phyloP scores from a whole-genome alignment of 2,113 vertebrate genomes.

The Hiodon alosoides region DNA sequence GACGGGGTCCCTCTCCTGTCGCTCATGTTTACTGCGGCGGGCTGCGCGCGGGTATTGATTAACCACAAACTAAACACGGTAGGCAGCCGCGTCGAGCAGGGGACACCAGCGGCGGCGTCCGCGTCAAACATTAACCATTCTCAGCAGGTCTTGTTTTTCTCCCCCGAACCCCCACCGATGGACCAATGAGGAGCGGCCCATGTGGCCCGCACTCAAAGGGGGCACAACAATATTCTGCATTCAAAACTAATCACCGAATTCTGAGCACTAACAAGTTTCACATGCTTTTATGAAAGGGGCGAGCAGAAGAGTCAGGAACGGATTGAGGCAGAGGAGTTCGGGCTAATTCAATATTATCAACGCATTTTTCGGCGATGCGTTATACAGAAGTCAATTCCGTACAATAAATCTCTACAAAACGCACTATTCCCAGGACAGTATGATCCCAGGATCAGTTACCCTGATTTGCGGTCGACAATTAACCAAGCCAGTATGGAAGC shows the following conservation, averaged over 20 bases:
- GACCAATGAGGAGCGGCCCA: conserved; percentile 23
- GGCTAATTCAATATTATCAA: conserved; percentile 29
- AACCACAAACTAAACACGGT: conserved; percentile 66
- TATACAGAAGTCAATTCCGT: not conserved
- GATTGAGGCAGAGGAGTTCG: conserved; percentile 18
- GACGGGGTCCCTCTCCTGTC: conserved; percentile 21
- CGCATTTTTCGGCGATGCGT: not conserved
- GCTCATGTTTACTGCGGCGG: conserved; percentile 52
- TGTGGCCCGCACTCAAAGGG: conserved; percentile 27
- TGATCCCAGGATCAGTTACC: too few species aligned
- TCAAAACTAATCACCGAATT: conserved; percentile 51
- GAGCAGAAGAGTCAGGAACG: conserved; percentile 27
- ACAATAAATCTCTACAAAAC: not conserved
- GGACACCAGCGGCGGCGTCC: conserved; percentile 8
- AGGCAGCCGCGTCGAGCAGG: conserved; percentile 23
- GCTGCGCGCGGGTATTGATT: conserved; percentile 59
- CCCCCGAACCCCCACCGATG: not conserved
- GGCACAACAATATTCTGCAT: conserved; percentile 51
- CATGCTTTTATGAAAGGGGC: conserved; percentile 44
- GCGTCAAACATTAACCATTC: conserved; percentile 45
- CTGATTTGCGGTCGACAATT: too few species aligned
- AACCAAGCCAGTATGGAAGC: too few species aligned
- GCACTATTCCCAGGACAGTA: too few species aligned
- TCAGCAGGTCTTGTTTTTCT: not conserved
- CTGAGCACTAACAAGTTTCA: conserved; percentile 59